Evolutionary conservation across 2,113 vertebrate genomes (phyloP).

Genomic region (Ailurus styani): DNA sequence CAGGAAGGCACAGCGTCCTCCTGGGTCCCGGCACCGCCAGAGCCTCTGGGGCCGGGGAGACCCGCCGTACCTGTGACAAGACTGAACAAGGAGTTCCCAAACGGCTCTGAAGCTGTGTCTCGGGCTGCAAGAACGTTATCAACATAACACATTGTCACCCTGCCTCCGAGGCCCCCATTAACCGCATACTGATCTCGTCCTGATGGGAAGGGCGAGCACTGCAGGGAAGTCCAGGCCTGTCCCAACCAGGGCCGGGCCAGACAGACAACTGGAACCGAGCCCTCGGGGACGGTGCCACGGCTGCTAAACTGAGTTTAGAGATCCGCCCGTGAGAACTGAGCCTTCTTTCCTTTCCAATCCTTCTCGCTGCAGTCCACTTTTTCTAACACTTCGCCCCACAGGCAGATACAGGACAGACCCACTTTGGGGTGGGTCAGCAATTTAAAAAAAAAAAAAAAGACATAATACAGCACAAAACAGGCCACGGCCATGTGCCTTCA

Average conservation of each 20-base stretch:
- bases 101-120: neutral
- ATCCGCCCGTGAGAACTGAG: neutral
- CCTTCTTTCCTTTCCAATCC: neutral
- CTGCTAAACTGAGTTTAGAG: neutral
- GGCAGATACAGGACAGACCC: neutral
- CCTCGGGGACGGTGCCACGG: neutral
- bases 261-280: accelerated
- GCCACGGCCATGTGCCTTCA: too few species aligned
- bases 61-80: neutral
- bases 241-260: neutral
- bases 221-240: neutral
- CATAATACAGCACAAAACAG: neutral
- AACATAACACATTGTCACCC: neutral
- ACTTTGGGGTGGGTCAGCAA: neutral
- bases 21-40: neutral
- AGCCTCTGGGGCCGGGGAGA: neutral
- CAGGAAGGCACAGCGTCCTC: neutral
- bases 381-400: neutral
- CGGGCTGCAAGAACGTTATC: neutral
- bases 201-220: neutral
- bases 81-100: neutral
- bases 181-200: neutral
- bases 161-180: neutral
- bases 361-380: neutral
- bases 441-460: neutral